phyloP scores from a whole-genome alignment of 2,888 invertebrate genomes.

The Germaria angustata region DNA sequence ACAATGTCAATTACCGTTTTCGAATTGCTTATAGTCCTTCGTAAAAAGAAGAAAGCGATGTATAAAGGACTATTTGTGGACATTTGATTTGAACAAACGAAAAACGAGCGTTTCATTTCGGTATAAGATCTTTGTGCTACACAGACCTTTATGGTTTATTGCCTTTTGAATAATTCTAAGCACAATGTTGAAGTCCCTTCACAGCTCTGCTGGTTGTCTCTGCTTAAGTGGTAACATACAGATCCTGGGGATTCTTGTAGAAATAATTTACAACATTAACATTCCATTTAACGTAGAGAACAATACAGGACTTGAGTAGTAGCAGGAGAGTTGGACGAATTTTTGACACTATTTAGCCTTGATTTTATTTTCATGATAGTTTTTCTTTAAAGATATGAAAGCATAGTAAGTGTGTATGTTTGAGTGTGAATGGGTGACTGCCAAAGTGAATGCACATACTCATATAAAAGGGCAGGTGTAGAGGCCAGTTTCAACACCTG shows the following conservation, averaged over 20 bases:
- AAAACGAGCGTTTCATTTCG: too few species aligned
- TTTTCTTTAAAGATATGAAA: neutral
- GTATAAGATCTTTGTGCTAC: too few species aligned
- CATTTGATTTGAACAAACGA: too few species aligned
- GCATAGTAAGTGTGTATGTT: neutral
- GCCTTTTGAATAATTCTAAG: neutral
- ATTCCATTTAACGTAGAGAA: slow-evolving; percentile 5
- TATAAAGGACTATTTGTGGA: too few species aligned
- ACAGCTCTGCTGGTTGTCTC: slow-evolving; percentile 9
- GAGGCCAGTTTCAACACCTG: slow-evolving; percentile 37
- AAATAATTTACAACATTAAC: slow-evolving; percentile 3
- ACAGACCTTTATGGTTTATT: too few species aligned
- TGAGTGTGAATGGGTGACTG: neutral
- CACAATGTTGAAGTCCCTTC: neutral
- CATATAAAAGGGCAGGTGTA: slow-evolving; percentile 46
- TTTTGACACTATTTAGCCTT: slow-evolving; percentile 38
- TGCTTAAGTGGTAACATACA: neutral
- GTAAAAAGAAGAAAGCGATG: too few species aligned
- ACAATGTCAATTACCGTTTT: too few species aligned
- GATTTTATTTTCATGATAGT: slow-evolving; percentile 22
- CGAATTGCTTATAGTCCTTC: too few species aligned
- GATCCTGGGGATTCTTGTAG: neutral
- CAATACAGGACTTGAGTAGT: slow-evolving; percentile 7
- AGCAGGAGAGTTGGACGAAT: slow-evolving; percentile 10
- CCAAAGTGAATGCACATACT: neutral